Evolutionary conservation across 1,140 invertebrate species (phyloP).

Genomic region (Tetranychus cinnabarinus): DNA sequence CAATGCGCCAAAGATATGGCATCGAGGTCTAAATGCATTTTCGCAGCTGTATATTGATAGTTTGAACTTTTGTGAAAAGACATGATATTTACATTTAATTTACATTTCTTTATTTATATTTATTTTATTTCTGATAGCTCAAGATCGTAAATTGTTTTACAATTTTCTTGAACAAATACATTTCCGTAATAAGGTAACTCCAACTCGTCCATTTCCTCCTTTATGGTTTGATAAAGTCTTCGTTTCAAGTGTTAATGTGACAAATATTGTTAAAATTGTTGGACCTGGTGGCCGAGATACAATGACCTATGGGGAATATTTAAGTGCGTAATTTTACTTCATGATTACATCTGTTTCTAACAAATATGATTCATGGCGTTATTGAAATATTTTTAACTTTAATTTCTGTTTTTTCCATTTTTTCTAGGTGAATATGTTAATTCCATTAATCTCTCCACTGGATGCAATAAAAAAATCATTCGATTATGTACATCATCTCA

Average conservation of each 20-base stretch:
- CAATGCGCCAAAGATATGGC: too few species aligned
- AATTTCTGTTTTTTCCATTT: neutral
- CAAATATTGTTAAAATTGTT: neutral
- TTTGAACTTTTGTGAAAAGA: neutral
- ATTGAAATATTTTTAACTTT: neutral
- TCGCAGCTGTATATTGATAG: neutral
- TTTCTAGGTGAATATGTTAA: conserved; percentile 39
- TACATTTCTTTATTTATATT: neutral
- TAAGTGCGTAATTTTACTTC: neutral
- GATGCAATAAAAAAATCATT: conserved; percentile 27
- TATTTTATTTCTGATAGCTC: neutral
- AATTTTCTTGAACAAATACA: conserved; percentile 5
- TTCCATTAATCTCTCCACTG: conserved; percentile 41
- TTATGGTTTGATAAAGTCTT: conserved; percentile 6
- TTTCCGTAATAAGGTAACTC: neutral
- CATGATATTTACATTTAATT: neutral
- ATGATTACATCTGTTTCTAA: neutral
- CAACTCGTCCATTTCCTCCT: neutral
- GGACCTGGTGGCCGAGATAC: conserved; percentile 1
- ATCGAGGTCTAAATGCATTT: too few species aligned
- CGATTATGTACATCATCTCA: conserved; percentile 37
- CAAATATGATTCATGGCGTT: neutral
- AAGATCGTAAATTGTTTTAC: conserved; percentile 4
- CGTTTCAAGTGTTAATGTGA: conserved; percentile 6
- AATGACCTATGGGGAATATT: neutral